These are phyloP conservation scores for Melanitta fusca DNA, from an alignment of 2,797 vertebrate genomes.

Conservation along the genomic window DNA sequence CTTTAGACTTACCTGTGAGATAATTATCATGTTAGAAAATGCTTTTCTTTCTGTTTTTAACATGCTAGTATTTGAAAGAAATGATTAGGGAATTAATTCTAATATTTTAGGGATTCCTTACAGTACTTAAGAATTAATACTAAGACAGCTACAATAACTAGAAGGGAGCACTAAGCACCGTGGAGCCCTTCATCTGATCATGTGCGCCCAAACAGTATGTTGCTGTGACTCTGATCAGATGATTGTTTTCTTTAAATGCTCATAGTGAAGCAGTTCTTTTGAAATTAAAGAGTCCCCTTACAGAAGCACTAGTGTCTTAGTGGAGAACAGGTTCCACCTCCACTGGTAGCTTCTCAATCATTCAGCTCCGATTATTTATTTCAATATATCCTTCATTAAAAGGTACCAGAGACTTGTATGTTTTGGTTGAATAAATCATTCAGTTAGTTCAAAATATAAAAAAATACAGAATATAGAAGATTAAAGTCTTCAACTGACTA, in stretches of 20 bases:
- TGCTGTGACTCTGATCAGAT: background rate
- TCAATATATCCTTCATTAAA: constrained; percentile 51
- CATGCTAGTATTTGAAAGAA: background rate
- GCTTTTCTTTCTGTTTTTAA: background rate
- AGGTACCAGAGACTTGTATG: constrained; percentile 34
- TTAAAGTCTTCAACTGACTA: constrained; percentile 57
- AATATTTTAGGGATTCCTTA: background rate
- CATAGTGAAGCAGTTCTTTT: background rate
- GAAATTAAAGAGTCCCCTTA: background rate
- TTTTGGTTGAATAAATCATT: constrained; percentile 43
- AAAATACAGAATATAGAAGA: background rate
- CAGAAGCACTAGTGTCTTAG: background rate
- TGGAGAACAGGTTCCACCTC: constrained; percentile 11
- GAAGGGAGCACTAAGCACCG: background rate
- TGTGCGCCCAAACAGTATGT: background rate
- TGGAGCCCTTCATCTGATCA: background rate
- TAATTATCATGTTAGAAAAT: constrained; percentile 20
- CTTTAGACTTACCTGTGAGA: background rate
- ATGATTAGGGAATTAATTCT: background rate
- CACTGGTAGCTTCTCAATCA: constrained; percentile 42
- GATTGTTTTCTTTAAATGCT: background rate
- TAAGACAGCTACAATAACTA: background rate
- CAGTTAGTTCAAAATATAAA: constrained; percentile 60
- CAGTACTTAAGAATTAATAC: background rate
- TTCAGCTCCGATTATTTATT: constrained; percentile 59